Conservation (phyloP, 2,113 vertebrate genomes). For the Columba janthina region DNA sequence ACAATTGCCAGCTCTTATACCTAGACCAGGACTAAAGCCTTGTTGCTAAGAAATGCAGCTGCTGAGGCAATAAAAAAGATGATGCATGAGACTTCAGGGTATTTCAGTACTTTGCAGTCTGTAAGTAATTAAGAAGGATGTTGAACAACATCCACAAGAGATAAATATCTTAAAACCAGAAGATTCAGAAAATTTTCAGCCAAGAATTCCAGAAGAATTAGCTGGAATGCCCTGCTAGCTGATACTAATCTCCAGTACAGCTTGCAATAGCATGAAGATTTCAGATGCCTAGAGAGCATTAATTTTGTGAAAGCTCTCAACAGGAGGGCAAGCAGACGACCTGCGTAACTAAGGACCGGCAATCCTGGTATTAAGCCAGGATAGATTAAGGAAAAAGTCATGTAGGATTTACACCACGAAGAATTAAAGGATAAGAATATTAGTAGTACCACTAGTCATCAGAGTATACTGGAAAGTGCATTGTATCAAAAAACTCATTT, state of each 20-base stretch:
- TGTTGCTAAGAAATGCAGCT: neutral
- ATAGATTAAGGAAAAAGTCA: neutral
- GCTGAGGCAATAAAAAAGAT: neutral
- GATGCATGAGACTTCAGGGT: neutral
- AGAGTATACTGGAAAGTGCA: neutral
- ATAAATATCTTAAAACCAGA: conserved; percentile 10
- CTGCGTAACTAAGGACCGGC: neutral
- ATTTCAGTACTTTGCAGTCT: neutral
- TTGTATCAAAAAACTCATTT: neutral
- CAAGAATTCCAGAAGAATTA: conserved; percentile 10
- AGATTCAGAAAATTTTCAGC: neutral
- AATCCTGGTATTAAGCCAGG: neutral
- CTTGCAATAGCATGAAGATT: neutral
- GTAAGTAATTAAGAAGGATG: conserved; percentile 3
- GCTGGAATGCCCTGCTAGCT: neutral
- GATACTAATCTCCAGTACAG: neutral
- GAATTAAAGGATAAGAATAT: neutral
- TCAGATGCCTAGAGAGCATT: conserved; percentile 12
- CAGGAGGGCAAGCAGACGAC: neutral
- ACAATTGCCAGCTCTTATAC: neutral
- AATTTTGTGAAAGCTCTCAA: conserved; percentile 16
- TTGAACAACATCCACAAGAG: conserved; percentile 10
- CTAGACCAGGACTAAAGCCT: neutral
- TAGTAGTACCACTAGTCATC: neutral
- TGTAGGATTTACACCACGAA: neutral